Evolutionary conservation across 2,888 invertebrate genomes (phyloP).

Genomic region (Caenorhabditis sp.): DNA sequence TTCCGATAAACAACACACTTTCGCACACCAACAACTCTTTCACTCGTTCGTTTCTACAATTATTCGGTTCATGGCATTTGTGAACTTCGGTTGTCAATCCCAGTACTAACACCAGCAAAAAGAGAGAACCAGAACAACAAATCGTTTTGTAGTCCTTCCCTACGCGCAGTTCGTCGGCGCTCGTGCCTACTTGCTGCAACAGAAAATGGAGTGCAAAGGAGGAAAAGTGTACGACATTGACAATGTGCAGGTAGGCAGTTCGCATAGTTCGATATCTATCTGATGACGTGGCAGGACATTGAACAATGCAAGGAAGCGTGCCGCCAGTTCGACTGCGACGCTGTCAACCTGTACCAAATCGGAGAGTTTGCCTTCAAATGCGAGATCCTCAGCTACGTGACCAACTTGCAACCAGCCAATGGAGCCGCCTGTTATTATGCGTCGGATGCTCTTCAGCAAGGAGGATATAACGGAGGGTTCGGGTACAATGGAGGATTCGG

Average conservation of each 20-base stretch:
- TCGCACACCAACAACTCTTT: constrained; percentile 22
- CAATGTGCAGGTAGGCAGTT: constrained; percentile 71
- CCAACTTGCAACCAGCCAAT: constrained; percentile 60
- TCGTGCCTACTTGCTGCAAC: constrained; percentile 76
- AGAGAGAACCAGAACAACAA: background rate
- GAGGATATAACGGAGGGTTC: constrained; percentile 59
- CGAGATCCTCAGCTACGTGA: constrained; percentile 65
- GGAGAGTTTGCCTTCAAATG: constrained; percentile 79
- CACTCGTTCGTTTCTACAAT: constrained; percentile 10
- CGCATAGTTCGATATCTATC: background rate
- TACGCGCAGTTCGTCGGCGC: constrained; percentile 77
- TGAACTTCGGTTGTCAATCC: constrained; percentile 43
- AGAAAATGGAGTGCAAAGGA: constrained; percentile 80
- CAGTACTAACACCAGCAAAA: constrained; percentile 3
- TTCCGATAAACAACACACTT: constrained; percentile 32
- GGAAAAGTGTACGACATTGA: constrained; percentile 79
- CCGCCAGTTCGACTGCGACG: constrained; percentile 79
- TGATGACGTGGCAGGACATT: constrained; percentile 74
- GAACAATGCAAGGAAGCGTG: constrained; percentile 82
- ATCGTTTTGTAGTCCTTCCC: constrained; percentile 72
- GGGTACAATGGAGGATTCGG: constrained; percentile 47
- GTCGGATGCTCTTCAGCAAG: constrained; percentile 50
- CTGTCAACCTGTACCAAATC: constrained; percentile 81
- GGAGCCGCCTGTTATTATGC: constrained; percentile 81
- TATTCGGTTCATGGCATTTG: constrained; percentile 50